Evolutionary conservation across 2,797 vertebrate genomes (phyloP).

Genomic region (Loris lydekkerianus): DNA sequence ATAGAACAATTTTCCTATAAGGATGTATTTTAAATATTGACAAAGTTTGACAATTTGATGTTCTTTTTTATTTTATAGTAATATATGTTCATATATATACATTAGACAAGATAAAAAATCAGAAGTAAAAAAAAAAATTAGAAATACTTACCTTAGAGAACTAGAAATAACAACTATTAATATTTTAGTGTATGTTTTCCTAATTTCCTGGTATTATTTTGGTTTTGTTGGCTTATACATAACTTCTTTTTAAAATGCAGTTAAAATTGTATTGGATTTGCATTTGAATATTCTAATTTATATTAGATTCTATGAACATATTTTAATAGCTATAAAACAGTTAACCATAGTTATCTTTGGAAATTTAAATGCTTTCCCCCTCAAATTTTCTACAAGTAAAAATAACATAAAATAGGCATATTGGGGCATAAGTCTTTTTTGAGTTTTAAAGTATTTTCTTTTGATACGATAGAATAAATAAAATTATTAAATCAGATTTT

Average conservation of each 20-base stretch:
- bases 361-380: not conserved
- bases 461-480: not conserved
- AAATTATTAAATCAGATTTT: not conserved
- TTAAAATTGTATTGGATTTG: not conserved
- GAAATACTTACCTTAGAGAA: not conserved
- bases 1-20: not conserved
- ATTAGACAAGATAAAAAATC: not conserved
- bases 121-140: not conserved
- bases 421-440: not conserved
- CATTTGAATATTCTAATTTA: not conserved
- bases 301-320: not conserved
- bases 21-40: not conserved
- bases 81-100: not conserved
- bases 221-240: not conserved
- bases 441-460: slow-evolving; percentile 24
- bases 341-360: not conserved
- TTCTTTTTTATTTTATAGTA: slow-evolving; percentile 52
- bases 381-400: not conserved
- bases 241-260: not conserved
- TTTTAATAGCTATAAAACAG: not conserved
- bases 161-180: slow-evolving; percentile 22
- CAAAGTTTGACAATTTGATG: not conserved
- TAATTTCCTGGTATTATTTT: slow-evolving; percentile 30
- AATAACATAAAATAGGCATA: slow-evolving; percentile 9
- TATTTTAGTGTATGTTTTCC: not conserved